Base-by-base conservation (phyloP, 2,888 invertebrate species). In the Cosmia trapezina region DNA sequence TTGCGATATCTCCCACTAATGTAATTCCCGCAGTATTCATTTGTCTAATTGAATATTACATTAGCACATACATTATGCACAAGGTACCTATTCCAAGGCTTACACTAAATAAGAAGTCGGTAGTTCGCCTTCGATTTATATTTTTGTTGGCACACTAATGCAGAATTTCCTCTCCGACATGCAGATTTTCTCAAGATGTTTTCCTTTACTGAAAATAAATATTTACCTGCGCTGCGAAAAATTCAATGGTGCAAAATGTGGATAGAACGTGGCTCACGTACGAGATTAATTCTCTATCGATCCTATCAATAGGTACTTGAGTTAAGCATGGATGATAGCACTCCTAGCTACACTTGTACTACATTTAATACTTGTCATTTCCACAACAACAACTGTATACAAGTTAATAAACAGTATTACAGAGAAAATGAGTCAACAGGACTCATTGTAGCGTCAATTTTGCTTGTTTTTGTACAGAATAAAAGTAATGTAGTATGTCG, bases 401-500 rank as follows among this genome's bases (percentile, higher is more conserved):
- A 78, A 86, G 81, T 77, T 77, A 86, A 70, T 78, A 71, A 82
- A 84, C 78, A 83, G 66, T 84, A 76, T 84, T 81, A 86, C 83
- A 78, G 71, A 83, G 76, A 84, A 85, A 86, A 75, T 87, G 83
- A 88, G 86, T 88, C 83, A 88, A 88, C 85, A 81, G 83, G 84
- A 86, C 84, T 88, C 83, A 83, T 86, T 75, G 81, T 86, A 89
- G 88, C 85, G 83, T 84, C 81, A 86, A 89, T 90, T 91, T 86
- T 89, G 86, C 85, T 90, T 90, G 88, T 90, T 90, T 86, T 89
- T 89, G 88, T 89, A 86, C 87, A 82, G 83, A 93, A 93, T 93
- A 93, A 93, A 92, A 93, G 92, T 93, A 91, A 92, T 91, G 89
- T 90, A 90, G 90, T 89, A 91, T 91, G 91, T 91, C 85, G 78